Conservation (phyloP, 1,140 invertebrate species). For the Cotesia chilonis region DNA sequence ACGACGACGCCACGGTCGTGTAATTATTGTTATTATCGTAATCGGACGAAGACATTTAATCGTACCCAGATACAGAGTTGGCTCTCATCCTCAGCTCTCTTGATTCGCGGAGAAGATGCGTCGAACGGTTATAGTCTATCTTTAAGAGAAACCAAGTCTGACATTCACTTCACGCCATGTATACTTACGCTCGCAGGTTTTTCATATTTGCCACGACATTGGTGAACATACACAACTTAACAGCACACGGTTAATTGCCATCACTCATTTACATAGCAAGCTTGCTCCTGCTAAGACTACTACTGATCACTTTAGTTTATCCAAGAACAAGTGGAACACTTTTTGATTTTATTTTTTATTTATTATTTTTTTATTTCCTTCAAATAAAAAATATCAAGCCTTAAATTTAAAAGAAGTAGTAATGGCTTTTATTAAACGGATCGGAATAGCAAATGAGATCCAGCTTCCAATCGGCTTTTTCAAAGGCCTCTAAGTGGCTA, state of each 20-base stretch:
- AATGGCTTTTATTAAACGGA: constrained; percentile 17
- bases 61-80: not conserved
- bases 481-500: constrained; percentile 17
- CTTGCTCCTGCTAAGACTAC: constrained; percentile 1
- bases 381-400: too few relatives aligned
- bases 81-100: constrained; percentile 5
- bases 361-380: not conserved
- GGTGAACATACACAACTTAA: not conserved
- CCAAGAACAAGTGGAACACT: constrained; percentile 25
- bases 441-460: constrained; percentile 1
- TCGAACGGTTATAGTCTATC: constrained; percentile 15
- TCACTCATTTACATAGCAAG: constrained; percentile 36
- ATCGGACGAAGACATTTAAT: constrained; percentile 35
- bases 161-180: constrained; percentile 1
- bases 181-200: not conserved
- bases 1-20: constrained; percentile 23
- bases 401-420: constrained; percentile 8
- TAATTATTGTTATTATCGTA: constrained; percentile 38
- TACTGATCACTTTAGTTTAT: constrained; percentile 21
- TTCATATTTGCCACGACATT: constrained; percentile 9
- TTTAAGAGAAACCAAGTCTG: constrained; percentile 15
- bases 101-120: constrained; percentile 18
- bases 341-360: constrained; percentile 1
- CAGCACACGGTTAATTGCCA: constrained; percentile 33
- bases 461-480: constrained; percentile 1